Evolutionary conservation across 30 jellyfish, hydroid and myxozoan genomes (phyloP).

Genomic region (Catostylus mosaicus): DNA sequence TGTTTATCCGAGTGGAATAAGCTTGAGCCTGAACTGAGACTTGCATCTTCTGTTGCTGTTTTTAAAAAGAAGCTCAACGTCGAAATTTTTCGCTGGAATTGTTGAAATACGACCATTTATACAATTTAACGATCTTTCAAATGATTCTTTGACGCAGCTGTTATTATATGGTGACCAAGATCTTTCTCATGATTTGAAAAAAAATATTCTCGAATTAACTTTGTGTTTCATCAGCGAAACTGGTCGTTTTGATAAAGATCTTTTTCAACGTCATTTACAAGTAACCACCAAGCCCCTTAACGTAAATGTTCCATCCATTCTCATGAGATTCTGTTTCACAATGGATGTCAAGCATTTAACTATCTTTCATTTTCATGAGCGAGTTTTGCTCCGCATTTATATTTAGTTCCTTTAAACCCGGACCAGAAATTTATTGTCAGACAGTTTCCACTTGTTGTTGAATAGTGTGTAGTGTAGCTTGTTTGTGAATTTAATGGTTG

Average conservation of each 20-base stretch:
- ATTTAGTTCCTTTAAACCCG: too few relatives aligned
- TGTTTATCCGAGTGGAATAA: too few relatives aligned
- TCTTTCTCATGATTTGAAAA: constrained; percentile 17
- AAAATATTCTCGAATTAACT: constrained; percentile 22
- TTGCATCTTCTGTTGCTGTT: too few relatives aligned
- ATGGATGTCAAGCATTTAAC: not conserved
- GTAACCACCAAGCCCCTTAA: constrained; percentile 29
- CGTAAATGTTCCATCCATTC: constrained; percentile 8
- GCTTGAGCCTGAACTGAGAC: too few relatives aligned
- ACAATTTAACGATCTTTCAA: constrained; percentile 36
- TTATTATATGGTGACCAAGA: constrained; percentile 38
- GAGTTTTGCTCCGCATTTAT: not conserved
- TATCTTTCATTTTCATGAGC: not conserved
- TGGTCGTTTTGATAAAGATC: constrained; percentile 46
- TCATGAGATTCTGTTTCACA: too few relatives aligned
- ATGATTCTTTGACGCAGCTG: constrained; percentile 33
- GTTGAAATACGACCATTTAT: constrained; percentile 43
- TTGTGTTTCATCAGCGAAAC: constrained; percentile 34
- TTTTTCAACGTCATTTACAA: constrained; percentile 13
- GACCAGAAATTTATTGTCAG: too few relatives aligned
- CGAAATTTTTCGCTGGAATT: constrained; percentile 45
- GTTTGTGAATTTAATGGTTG: too few relatives aligned
- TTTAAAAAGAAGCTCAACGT: constrained; percentile 16
- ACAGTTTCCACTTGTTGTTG: too few relatives aligned
- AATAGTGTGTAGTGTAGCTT: too few relatives aligned